These are phyloP conservation scores for Aleadryas rufinucha DNA, from an alignment of 2,113 vertebrate species.

Conservation along the genomic window DNA sequence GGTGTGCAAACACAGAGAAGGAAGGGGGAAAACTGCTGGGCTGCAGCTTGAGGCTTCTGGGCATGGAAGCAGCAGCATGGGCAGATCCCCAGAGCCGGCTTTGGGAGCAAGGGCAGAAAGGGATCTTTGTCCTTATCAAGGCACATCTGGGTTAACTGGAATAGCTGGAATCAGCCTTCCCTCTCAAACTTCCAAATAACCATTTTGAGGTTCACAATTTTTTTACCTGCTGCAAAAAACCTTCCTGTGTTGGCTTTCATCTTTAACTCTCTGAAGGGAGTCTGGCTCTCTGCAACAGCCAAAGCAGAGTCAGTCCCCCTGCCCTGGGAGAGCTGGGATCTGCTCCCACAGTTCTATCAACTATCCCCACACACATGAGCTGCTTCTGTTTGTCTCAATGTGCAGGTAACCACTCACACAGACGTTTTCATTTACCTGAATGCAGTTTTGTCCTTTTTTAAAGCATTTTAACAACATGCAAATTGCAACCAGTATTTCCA, in stretches of 20 bases:
- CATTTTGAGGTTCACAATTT: neutral
- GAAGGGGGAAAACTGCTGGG: neutral
- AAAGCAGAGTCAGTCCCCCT: neutral
- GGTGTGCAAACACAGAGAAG: neutral
- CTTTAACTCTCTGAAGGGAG: neutral
- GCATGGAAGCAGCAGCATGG: neutral
- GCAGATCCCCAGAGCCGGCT: rapidly evolving
- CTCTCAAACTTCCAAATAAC: neutral
- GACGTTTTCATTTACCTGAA: neutral
- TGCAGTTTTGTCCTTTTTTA: neutral
- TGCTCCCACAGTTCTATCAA: neutral
- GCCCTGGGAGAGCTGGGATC: neutral
- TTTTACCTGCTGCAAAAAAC: neutral
- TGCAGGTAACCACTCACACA: neutral
- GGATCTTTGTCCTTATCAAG: neutral
- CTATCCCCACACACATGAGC: rapidly evolving
- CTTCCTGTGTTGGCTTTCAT: rapidly evolving
- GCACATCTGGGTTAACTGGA: neutral
- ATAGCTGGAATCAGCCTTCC: neutral
- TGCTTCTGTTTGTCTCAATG: neutral
- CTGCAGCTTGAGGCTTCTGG: neutral
- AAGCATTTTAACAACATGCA: neutral
- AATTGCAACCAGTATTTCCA: neutral
- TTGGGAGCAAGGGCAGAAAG: neutral
- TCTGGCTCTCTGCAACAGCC: neutral